A percentile compares a stretch with the other conserved stretches of the same genome.
phyloP scores from a whole-genome alignment of 2,113 vertebrate species.

The Dicaeum eximium region DNA sequence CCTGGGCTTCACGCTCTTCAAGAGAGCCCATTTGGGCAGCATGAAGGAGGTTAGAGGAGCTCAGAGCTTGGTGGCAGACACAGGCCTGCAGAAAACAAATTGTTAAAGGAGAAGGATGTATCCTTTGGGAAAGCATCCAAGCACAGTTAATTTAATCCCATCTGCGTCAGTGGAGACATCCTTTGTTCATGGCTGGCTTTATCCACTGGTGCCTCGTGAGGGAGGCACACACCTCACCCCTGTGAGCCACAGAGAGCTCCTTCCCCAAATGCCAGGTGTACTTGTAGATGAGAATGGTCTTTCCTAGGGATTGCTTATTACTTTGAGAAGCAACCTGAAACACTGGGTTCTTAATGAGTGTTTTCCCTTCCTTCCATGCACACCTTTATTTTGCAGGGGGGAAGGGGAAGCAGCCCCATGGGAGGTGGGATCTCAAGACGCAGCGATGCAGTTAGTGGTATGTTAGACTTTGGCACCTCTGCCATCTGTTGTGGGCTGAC shows the following conservation, averaged over 20 bases:
- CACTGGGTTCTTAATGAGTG: neutral
- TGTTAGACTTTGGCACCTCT: slow-evolving; percentile 71
- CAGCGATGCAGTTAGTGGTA: slow-evolving; percentile 46
- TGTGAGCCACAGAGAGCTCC: rapidly evolving
- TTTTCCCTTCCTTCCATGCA: neutral
- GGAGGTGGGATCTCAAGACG: slow-evolving; percentile 41
- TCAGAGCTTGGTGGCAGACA: neutral
- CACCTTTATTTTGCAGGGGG: slow-evolving; percentile 14
- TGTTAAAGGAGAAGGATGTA: neutral
- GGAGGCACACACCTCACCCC: rapidly evolving
- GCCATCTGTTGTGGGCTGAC: slow-evolving; percentile 75
- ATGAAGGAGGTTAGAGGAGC: neutral
- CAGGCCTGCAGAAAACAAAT: neutral
- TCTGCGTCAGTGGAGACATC: neutral
- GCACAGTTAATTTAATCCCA: slow-evolving; percentile 33
- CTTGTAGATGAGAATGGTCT: neutral
- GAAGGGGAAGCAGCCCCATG: slow-evolving; percentile 26
- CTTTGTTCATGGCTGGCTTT: neutral
- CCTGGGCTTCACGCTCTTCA: neutral
- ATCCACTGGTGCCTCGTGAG: neutral
- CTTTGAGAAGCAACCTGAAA: neutral
- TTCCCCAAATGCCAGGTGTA: neutral
- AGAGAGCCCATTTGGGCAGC: neutral
- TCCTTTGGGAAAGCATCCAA: slow-evolving; percentile 40
- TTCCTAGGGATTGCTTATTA: neutral